A percentile compares a stretch with the other conserved stretches of the same genome.
Evolutionary conservation across 2,797 vertebrate genomes (phyloP).

Genomic region (Saxicola maurus): DNA sequence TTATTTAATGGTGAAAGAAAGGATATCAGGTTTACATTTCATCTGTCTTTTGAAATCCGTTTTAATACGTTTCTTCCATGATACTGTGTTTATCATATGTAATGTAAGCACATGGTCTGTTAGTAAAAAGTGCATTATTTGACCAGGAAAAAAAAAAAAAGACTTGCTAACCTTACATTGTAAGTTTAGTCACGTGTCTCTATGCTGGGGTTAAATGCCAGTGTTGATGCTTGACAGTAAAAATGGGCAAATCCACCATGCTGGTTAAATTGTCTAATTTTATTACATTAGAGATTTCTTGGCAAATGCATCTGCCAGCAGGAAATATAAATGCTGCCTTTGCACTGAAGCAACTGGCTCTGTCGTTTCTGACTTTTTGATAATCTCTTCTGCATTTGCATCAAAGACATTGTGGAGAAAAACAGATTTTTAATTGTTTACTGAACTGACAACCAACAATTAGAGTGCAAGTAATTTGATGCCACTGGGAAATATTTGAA

Average conservation of each 20-base stretch:
- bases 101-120: not conserved
- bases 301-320: conserved; percentile 75
- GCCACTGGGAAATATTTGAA: conserved; percentile 6
- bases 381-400: conserved; percentile 58
- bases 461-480: conserved; percentile 27
- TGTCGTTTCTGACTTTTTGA: conserved; percentile 61
- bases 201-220: conserved; percentile 70
- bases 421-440: conserved; percentile 65
- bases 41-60: conserved; percentile 49
- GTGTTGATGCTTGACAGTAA: conserved; percentile 71
- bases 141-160: not conserved
- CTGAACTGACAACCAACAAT: conserved; percentile 55
- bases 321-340: conserved; percentile 72
- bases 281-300: conserved; percentile 77
- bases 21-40: conserved; percentile 60
- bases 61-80: conserved; percentile 23
- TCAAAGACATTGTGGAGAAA: conserved; percentile 51
- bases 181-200: conserved; percentile 67
- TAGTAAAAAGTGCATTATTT: conserved; percentile 28
- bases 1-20: conserved; percentile 69
- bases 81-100: conserved; percentile 3
- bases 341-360: conserved; percentile 56
- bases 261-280: conserved; percentile 80
- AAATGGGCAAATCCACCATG: conserved; percentile 74
- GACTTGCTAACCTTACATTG: conserved; percentile 59